Base-by-base conservation (phyloP, 2,888 invertebrate genomes). In the Eupelmus urozonus region DNA sequence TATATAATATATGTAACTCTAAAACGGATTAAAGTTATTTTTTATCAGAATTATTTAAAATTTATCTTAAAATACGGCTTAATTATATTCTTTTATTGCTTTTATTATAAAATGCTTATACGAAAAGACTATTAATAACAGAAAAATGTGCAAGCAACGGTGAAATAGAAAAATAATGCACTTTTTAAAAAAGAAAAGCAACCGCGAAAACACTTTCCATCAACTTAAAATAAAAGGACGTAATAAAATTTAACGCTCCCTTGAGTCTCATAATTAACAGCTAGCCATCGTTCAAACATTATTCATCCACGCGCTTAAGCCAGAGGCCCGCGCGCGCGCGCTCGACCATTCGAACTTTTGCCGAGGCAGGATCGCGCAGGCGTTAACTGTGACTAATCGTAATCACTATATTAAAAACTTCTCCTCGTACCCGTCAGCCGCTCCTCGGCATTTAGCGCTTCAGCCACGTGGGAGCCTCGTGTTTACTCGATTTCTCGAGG, bases 331-430 rank as follows among this genome's bases (percentile, higher is more conserved):
- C 34, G 9, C 3, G 16, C 3, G 20, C 11, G 4, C 57, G 13
- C 42, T 9, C 18, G n/a, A 9, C 40, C 7, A 9, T 29, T 42
- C 11, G 53, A 60, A 60, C 60, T 67, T 67, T 51, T 42, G 53
- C 53, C 13, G 0, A 11, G 13, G 20, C 27, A n/a, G n/a, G n/a
- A n/a, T n/a, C n/a, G n/a, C n/a, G n/a, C n/a, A n/a, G 55, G 60
- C 29, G 25, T 59, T 55, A 69, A 42, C 57, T 62, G n/a, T 65
- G 40, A 76, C 49, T 76, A 71, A 66, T 45, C 51, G 60, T 65
- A 77, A 71, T 71, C 59, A 60, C 59, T 63, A 66, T 70, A 77
- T 71, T 71, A 77, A 77, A 77, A 77, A 71, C 42, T 77, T 77
- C 66, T 11, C n/a, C 40, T 40, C 27, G n/a, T 49, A 13, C 7